These are phyloP conservation scores for Burhinus oedicnemus DNA, from an alignment of 2,113 vertebrate genomes.

Conservation along the genomic window DNA sequence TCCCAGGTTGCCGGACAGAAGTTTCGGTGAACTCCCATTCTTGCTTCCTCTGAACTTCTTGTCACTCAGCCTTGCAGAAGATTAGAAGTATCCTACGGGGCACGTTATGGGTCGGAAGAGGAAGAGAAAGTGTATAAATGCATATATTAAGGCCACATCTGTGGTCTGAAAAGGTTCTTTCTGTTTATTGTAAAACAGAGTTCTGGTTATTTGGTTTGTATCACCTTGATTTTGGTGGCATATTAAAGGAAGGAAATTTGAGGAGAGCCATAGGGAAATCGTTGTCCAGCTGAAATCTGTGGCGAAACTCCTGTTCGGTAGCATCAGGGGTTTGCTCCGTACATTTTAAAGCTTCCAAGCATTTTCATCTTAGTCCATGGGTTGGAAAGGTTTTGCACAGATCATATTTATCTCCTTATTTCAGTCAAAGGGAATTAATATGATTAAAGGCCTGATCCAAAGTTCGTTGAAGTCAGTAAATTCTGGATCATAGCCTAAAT, in stretches of 20 bases:
- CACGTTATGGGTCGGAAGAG: not conserved
- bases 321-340: not conserved
- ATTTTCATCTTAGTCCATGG: slow-evolving; percentile 19
- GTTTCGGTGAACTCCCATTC: slow-evolving; percentile 50
- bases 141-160: slow-evolving; percentile 3
- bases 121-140: not conserved
- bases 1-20: slow-evolving; percentile 67
- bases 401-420: not conserved
- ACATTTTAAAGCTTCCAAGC: slow-evolving; percentile 45
- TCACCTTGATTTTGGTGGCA: slow-evolving; percentile 62
- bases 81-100: not conserved
- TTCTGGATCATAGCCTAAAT: not conserved
- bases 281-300: not conserved
- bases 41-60: slow-evolving; percentile 45
- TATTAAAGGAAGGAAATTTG: slow-evolving; percentile 62
- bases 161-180: slow-evolving; percentile 19
- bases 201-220: slow-evolving; percentile 63
- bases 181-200: slow-evolving; percentile 69
- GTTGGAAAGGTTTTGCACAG: slow-evolving; percentile 18
- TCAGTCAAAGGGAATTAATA: not conserved
- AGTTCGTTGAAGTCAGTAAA: not conserved
- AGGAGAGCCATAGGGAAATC: slow-evolving; percentile 7
- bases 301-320: not conserved
- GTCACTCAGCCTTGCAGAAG: slow-evolving; percentile 26
- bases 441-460: not conserved